Evolutionary conservation across 23 tunicate species (phyloP).

Genomic region (Halocynthia aurantium): DNA sequence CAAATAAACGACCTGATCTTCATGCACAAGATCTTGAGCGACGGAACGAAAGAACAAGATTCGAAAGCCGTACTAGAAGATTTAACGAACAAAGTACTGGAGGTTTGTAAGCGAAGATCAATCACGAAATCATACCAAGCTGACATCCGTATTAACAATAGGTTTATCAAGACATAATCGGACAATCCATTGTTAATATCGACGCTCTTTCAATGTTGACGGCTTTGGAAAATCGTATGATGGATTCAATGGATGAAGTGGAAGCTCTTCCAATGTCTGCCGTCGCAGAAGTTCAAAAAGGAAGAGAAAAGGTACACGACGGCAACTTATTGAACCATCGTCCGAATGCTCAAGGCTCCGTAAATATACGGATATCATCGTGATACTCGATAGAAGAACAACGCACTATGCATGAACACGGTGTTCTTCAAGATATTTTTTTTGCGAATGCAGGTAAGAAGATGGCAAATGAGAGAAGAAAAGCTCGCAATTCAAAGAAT

Average conservation of each 20-base stretch:
- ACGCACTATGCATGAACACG: too few species aligned
- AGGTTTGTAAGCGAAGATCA: constrained; percentile 11
- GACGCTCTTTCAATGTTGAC: constrained; percentile 79
- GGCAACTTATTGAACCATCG: too few species aligned
- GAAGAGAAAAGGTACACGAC: constrained; percentile 38
- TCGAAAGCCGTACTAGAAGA: constrained; percentile 33
- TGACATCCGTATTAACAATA: not conserved
- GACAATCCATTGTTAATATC: constrained; percentile 45
- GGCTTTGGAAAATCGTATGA: constrained; percentile 52
- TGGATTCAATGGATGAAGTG: constrained; percentile 57
- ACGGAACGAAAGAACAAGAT: constrained; percentile 32
- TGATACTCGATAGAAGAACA: too few species aligned
- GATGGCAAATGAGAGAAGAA: constrained; percentile 46
- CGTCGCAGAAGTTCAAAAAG: constrained; percentile 55
- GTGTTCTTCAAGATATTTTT: not conserved
- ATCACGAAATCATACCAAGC: too few species aligned
- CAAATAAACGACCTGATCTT: constrained; percentile 28
- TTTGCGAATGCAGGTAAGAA: constrained; percentile 27
- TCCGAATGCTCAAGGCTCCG: too few species aligned
- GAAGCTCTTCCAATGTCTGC: constrained; percentile 38
- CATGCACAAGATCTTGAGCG: constrained; percentile 43
- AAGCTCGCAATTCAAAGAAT: constrained; percentile 36
- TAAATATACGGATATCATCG: too few species aligned
- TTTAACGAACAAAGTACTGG: constrained; percentile 31
- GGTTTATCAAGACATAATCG: constrained; percentile 64